A percentile compares a stretch with the other conserved stretches of the same genome.
phyloP scores from a whole-genome alignment of 2,888 invertebrate species.

The Sclerodermus sp. region DNA sequence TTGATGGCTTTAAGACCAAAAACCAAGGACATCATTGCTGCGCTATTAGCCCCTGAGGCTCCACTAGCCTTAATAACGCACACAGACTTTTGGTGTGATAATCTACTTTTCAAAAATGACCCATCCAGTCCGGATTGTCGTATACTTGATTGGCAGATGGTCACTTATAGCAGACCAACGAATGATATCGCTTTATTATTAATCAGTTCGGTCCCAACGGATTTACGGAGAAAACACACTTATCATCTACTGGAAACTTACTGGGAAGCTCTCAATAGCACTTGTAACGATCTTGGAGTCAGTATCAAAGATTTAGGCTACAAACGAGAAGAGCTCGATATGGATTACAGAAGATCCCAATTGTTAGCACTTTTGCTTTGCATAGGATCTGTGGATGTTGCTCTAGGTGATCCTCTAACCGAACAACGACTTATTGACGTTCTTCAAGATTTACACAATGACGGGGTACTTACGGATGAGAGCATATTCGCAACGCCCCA shows the following conservation, averaged over 20 bases:
- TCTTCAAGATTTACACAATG: slow-evolving; percentile 71
- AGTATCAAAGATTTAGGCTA: slow-evolving; percentile 64
- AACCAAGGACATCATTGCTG: slow-evolving; percentile 73
- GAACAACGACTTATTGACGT: slow-evolving; percentile 76
- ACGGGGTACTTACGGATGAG: slow-evolving; percentile 67
- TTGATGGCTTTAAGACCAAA: slow-evolving; percentile 65
- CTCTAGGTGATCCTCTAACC: slow-evolving; percentile 74
- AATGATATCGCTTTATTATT: slow-evolving; percentile 77
- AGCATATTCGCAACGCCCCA: slow-evolving; percentile 21
- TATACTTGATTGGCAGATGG: slow-evolving; percentile 84
- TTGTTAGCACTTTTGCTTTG: slow-evolving; percentile 75
- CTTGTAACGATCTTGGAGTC: slow-evolving; percentile 66
- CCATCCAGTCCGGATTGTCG: slow-evolving; percentile 63
- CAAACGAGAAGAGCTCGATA: slow-evolving; percentile 60
- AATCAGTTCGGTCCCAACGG: slow-evolving; percentile 73
- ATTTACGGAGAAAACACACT: slow-evolving; percentile 68
- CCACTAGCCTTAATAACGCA: slow-evolving; percentile 77
- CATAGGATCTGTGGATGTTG: slow-evolving; percentile 80
- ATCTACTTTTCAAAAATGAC: slow-evolving; percentile 65
- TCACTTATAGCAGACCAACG: slow-evolving; percentile 75
- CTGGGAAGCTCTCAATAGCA: slow-evolving; percentile 66
- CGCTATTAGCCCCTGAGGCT: slow-evolving; percentile 71
- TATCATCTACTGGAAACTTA: slow-evolving; percentile 70
- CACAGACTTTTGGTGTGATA: slow-evolving; percentile 84
- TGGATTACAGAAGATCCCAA: slow-evolving; percentile 68